Evolutionary conservation across 2,113 vertebrate genomes (phyloP).

Genomic region (Psephotus haematonotus): DNA sequence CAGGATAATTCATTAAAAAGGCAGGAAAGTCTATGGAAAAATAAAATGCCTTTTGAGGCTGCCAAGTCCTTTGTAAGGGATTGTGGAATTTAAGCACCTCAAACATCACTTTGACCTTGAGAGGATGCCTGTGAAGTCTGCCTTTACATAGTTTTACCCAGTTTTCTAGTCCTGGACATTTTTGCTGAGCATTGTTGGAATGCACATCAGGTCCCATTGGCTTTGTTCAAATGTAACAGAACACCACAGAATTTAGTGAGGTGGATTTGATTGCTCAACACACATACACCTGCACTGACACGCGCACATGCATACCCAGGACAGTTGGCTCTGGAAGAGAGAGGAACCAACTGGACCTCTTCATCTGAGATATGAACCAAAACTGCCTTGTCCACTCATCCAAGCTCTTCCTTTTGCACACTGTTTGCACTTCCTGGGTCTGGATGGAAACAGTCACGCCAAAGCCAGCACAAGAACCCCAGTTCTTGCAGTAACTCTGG

Average conservation of each 20-base stretch:
- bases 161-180: slow-evolving; percentile 44
- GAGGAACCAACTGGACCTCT: slow-evolving; percentile 31
- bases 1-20: background rate
- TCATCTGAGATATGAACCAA: slow-evolving; percentile 41
- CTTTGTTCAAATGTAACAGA: background rate
- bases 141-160: background rate
- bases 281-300: background rate
- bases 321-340: slow-evolving; percentile 61
- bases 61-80: background rate
- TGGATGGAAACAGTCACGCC: slow-evolving; percentile 17
- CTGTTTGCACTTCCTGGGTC: slow-evolving; percentile 7
- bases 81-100: background rate
- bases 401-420: background rate
- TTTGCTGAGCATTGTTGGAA: slow-evolving; percentile 26
- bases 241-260: background rate
- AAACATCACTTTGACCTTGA: background rate
- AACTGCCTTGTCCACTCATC: slow-evolving; percentile 13
- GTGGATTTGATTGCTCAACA: background rate
- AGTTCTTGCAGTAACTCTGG: slow-evolving; percentile 16
- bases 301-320: background rate
- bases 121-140: background rate
- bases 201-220: background rate
- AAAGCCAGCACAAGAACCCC: slow-evolving; percentile 22
- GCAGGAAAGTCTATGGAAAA: background rate
- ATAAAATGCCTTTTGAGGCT: background rate